Evolutionary conservation across 2,113 vertebrate species (phyloP).

Genomic region (Cavia aperea): DNA sequence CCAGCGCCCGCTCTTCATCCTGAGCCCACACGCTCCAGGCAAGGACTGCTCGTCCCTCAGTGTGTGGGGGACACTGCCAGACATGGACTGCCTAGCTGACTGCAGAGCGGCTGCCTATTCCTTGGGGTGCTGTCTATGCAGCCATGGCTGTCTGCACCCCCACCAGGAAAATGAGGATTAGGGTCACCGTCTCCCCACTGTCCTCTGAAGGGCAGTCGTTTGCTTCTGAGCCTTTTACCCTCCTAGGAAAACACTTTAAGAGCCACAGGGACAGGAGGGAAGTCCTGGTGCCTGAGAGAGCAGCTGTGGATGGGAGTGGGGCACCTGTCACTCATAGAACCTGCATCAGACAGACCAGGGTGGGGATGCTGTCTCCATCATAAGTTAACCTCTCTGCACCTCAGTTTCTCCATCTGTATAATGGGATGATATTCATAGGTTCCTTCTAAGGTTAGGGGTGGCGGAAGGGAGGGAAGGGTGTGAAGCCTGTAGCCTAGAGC

Average conservation of each 20-base stretch:
- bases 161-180: not conserved
- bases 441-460: not conserved
- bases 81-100: not conserved
- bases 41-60: not conserved
- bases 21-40: not conserved
- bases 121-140: not conserved
- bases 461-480: not conserved
- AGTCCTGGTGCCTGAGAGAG: not conserved
- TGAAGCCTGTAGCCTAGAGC: not conserved
- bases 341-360: too few species aligned
- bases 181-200: not conserved
- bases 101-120: not conserved
- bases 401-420: conserved; percentile 1
- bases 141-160: not conserved
- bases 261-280: not conserved
- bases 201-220: not conserved
- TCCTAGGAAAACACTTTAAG: not conserved
- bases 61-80: not conserved
- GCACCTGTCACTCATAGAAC: too few species aligned
- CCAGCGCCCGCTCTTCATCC: not conserved
- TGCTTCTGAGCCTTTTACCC: not conserved
- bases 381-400: not conserved
- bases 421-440: not conserved
- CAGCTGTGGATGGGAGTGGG: not conserved
- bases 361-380: not conserved